phyloP scores from a whole-genome alignment of 1,140 invertebrate species.

The Diorhabda elongata region DNA sequence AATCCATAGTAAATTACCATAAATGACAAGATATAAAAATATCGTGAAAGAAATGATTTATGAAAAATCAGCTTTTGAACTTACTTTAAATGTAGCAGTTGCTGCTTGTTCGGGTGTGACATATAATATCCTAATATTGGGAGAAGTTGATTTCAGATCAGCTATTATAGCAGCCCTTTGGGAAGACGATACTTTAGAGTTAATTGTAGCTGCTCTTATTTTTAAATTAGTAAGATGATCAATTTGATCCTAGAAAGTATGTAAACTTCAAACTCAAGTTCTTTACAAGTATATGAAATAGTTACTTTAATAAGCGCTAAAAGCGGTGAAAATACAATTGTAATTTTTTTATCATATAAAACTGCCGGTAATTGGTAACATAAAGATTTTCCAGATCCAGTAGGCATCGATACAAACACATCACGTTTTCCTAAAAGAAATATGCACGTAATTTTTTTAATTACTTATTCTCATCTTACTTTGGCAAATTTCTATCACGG shows the following conservation, averaged over 20 bases:
- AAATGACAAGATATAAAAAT: conserved; percentile 39
- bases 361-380: conserved; percentile 92
- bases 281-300: not conserved
- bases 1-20: too few relatives aligned
- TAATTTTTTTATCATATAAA: conserved; percentile 64
- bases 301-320: conserved; percentile 75
- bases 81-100: conserved; percentile 67
- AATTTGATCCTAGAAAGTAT: conserved; percentile 61
- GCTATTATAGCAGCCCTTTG: conserved; percentile 71
- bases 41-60: not conserved
- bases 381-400: conserved; percentile 92
- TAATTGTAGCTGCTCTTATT: conserved; percentile 79
- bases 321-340: conserved; percentile 88
- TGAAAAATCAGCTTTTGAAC: conserved; percentile 4
- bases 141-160: conserved; percentile 66
- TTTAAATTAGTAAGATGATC: conserved; percentile 64
- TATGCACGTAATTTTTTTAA: not conserved
- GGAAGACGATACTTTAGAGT: conserved; percentile 75
- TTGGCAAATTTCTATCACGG: conserved; percentile 40
- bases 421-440: conserved; percentile 61
- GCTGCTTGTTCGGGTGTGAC: conserved; percentile 89
- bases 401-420: conserved; percentile 86
- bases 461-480: conserved; percentile 28
- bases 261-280: conserved; percentile 12
- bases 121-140: conserved; percentile 71